Conservation (phyloP, 2,113 vertebrate genomes). For the Anhinga rufa region DNA sequence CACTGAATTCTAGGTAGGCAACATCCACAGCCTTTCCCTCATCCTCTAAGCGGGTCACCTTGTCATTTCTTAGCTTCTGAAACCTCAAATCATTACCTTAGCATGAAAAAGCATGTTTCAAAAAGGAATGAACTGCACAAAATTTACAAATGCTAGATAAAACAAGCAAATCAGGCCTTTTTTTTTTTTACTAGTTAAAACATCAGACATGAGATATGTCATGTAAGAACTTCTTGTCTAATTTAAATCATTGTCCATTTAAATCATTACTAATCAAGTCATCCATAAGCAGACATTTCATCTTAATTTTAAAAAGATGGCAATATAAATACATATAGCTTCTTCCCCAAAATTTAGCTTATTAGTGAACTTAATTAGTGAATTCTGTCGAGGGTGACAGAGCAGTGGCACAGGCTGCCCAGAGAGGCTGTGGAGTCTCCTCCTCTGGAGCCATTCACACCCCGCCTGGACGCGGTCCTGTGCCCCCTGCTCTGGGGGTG, state of each 20-base stretch:
- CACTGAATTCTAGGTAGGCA: too few species aligned
- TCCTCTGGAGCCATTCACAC: too few species aligned
- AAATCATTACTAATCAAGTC: neutral
- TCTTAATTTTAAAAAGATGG: neutral
- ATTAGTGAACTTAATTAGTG: neutral
- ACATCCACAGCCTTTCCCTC: too few species aligned
- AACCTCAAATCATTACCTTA: neutral
- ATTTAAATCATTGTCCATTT: neutral
- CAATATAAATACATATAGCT: neutral
- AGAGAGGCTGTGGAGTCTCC: too few species aligned
- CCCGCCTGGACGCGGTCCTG: too few species aligned
- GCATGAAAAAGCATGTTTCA: neutral
- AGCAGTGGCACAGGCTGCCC: too few species aligned
- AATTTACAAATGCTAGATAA: neutral
- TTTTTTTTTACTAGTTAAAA: neutral
- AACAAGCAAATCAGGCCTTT: neutral
- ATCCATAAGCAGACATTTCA: neutral
- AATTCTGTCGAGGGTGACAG: too few species aligned
- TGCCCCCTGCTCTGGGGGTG: too few species aligned
- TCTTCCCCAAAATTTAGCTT: neutral
- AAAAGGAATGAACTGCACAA: neutral
- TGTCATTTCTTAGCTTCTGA: neutral
- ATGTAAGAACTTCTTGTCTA: neutral
- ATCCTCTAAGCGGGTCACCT: too few species aligned
- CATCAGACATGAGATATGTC: neutral